phyloP scores from a whole-genome alignment of 2,888 invertebrate species.

The Podabrus alpinus region DNA sequence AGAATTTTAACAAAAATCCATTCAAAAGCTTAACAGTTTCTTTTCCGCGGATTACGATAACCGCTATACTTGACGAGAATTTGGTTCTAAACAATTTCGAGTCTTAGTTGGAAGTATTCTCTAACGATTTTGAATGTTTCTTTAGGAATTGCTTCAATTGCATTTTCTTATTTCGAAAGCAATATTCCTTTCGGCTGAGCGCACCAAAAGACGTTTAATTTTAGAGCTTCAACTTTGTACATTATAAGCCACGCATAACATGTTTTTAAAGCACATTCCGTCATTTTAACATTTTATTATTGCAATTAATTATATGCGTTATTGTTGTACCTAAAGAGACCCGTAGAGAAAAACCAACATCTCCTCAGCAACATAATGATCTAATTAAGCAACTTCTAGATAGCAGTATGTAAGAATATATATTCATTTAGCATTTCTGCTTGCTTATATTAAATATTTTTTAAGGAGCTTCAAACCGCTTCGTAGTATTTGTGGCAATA shows the following conservation, averaged over 20 bases:
- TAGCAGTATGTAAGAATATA: slow-evolving; percentile 26
- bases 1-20: not conserved
- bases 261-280: not conserved
- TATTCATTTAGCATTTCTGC: slow-evolving; percentile 15
- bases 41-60: not conserved
- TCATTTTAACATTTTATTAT: not conserved
- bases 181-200: not conserved
- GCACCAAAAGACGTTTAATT: not conserved
- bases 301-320: not conserved
- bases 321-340: slow-evolving; percentile 6
- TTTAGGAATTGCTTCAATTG: not conserved
- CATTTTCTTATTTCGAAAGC: not conserved
- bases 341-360: slow-evolving; percentile 21
- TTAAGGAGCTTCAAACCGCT: slow-evolving; percentile 12
- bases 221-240: not conserved
- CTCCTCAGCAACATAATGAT: slow-evolving; percentile 25
- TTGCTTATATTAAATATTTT: slow-evolving; percentile 8
- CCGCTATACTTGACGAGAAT: not conserved
- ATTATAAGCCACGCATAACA: not conserved
- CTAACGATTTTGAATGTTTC: not conserved
- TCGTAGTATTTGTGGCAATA: slow-evolving; percentile 10
- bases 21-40: not conserved
- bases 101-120: not conserved
- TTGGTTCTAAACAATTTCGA: not conserved
- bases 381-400: slow-evolving; percentile 26